Evolutionary conservation across 1,140 invertebrate genomes (phyloP).

Genomic region (Drosophila melanogaster): Release_6_plus_ISO1_MT NT_033777.3:19756001-19756500

Average conservation of each 20-base stretch:
- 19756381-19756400: slow-evolving; percentile 47
- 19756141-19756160: slow-evolving; percentile 40
- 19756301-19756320: slow-evolving; percentile 16
- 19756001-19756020: slow-evolving; percentile 68
- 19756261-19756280: slow-evolving; percentile 1
- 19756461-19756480: slow-evolving; percentile 72
- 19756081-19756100: slow-evolving; percentile 98
- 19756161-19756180: slow-evolving; percentile 22
- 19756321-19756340: slow-evolving; percentile 22
- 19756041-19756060: slow-evolving; percentile 90
- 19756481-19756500: slow-evolving; percentile 37
- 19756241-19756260: slow-evolving; percentile 23
- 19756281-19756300: slow-evolving; percentile 3
- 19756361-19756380: slow-evolving; percentile 43
- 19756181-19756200: slow-evolving; percentile 23
- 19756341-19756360: slow-evolving; percentile 33
- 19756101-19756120: slow-evolving; percentile 99
- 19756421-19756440: slow-evolving; percentile 72
- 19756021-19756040: slow-evolving; percentile 84
- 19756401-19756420: slow-evolving; percentile 61
- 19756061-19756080: slow-evolving; percentile 96
- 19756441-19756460: slow-evolving; percentile 60
- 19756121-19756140: slow-evolving; percentile 89
- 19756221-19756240: slow-evolving; percentile 10
- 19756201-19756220: slow-evolving; percentile 33